These are phyloP conservation scores for Centropus bengalensis DNA, from an alignment of 2,113 vertebrate genomes.

Conservation along the genomic window DNA sequence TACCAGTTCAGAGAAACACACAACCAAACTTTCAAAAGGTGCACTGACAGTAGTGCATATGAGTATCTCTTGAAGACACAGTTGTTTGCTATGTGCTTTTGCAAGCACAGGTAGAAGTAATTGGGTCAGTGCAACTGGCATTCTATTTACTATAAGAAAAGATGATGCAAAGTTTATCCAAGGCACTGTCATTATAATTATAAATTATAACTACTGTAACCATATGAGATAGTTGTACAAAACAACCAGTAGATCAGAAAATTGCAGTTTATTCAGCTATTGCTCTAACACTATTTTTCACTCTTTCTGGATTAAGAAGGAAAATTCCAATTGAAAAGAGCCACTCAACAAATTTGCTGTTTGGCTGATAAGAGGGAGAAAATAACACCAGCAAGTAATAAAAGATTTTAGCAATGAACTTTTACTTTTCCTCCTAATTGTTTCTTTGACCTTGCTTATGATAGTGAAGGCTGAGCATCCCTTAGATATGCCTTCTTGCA, in stretches of 20 bases:
- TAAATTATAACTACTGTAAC: neutral
- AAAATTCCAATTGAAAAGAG: neutral
- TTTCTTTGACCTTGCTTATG: neutral
- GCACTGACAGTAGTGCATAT: fast-evolving
- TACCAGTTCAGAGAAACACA: neutral
- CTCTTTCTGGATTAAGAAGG: neutral
- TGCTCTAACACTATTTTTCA: neutral
- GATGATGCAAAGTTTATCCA: neutral
- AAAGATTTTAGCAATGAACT: neutral
- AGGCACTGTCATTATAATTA: neutral
- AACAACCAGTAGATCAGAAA: neutral
- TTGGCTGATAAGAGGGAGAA: neutral
- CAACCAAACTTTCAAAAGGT: neutral
- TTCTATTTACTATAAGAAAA: neutral
- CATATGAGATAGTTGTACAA: neutral
- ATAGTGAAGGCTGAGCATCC: neutral
- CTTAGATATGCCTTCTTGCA: neutral
- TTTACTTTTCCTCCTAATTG: neutral
- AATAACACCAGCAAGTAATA: neutral
- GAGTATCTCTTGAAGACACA: neutral
- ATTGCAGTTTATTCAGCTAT: neutral
- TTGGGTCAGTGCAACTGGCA: neutral
- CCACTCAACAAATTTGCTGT: neutral
- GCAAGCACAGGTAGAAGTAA: neutral
- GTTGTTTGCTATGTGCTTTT: neutral